phyloP scores from a whole-genome alignment of 2,113 vertebrate species.

The Carlito syrichta region DNA sequence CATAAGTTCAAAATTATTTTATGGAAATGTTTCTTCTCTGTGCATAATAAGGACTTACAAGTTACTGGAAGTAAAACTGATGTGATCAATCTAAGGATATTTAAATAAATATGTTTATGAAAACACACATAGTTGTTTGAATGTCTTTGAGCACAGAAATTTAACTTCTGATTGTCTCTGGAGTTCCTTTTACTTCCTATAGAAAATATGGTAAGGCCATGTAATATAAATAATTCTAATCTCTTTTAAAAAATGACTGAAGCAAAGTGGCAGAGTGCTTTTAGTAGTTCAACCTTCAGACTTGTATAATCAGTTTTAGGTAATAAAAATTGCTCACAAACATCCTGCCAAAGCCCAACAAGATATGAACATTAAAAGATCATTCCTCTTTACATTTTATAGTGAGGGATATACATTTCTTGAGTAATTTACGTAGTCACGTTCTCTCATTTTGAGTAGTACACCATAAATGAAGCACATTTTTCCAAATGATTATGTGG shows the following conservation, averaged over 20 bases:
- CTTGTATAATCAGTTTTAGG: background rate
- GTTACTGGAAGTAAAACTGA: background rate
- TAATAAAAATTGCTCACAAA: background rate
- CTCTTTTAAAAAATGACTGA: background rate
- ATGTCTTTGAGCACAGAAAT: background rate
- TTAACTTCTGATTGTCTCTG: background rate
- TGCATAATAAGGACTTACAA: background rate
- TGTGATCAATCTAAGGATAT: background rate
- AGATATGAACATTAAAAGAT: rapidly evolving
- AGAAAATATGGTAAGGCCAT: background rate
- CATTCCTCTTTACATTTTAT: background rate
- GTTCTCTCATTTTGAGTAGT: background rate
- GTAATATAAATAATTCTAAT: background rate
- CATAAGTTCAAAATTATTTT: background rate
- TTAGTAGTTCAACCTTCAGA: rapidly evolving
- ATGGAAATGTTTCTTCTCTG: background rate
- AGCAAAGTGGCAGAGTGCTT: background rate
- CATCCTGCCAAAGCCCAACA: too few species aligned
- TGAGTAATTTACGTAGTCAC: rapidly evolving
- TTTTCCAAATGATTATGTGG: background rate
- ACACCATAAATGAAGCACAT: rapidly evolving
- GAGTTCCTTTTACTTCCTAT: background rate
- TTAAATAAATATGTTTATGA: background rate
- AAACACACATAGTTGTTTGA: too few species aligned
- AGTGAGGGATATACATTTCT: rapidly evolving